Percentiles rank a stretch among this genome's conserved stretches.
Conservation (phyloP, 2,888 invertebrate species). For the Coelinius sp. region DNA sequence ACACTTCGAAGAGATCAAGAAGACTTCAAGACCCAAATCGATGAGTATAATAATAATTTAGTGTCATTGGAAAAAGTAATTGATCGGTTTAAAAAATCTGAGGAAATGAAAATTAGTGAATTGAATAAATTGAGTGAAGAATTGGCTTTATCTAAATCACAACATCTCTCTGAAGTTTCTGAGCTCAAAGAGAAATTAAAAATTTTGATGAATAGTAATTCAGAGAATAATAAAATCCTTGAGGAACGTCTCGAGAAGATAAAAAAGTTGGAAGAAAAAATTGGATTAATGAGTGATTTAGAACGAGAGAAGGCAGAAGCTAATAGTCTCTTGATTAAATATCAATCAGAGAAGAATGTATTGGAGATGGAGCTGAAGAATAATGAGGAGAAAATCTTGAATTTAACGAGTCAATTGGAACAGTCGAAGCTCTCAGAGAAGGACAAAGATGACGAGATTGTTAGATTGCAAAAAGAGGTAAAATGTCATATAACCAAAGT, state of each 20-base stretch:
- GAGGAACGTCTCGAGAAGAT: not conserved
- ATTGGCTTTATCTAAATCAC: conserved; percentile 34
- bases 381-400: conserved; percentile 35
- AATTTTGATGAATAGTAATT: not conserved
- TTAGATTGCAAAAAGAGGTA: conserved; percentile 58
- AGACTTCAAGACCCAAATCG: not conserved
- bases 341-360: conserved; percentile 35
- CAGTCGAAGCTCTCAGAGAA: conserved; percentile 45
- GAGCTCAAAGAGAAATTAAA: conserved; percentile 27
- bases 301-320: not conserved
- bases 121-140: not conserved
- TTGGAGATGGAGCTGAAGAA: conserved; percentile 38
- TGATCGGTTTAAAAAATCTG: conserved; percentile 1
- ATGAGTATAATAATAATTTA: conserved; percentile 11
- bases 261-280: conserved; percentile 32
- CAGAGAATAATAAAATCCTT: not conserved
- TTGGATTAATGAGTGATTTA: conserved; percentile 25
- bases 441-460: conserved; percentile 62
- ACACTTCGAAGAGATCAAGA: not conserved
- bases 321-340: conserved; percentile 25
- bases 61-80: conserved; percentile 20
- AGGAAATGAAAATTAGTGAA: not conserved
- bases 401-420: conserved; percentile 44
- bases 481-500: not conserved
- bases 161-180: conserved; percentile 33